phyloP scores from a whole-genome alignment of 2,113 vertebrate genomes.

The Clarias gariepinus region DNA sequence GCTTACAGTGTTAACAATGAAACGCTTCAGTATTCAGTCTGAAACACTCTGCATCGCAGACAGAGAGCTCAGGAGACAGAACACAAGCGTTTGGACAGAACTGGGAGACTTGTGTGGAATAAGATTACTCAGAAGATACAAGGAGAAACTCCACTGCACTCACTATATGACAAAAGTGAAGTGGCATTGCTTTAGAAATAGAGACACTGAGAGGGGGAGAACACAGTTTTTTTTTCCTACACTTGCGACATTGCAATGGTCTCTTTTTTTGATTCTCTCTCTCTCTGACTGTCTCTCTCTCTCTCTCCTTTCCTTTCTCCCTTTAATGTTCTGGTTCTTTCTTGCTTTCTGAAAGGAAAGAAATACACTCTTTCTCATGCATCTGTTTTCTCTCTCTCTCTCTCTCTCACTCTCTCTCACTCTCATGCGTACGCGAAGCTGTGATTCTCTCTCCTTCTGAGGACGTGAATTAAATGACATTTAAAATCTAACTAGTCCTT shows the following conservation, averaged over 20 bases:
- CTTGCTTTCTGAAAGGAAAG: neutral
- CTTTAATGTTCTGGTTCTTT: neutral
- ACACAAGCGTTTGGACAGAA: slow-evolving; percentile 24
- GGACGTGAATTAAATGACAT: slow-evolving; percentile 84
- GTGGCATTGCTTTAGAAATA: slow-evolving; percentile 45
- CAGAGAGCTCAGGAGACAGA: neutral
- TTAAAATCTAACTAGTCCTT: slow-evolving; percentile 91
- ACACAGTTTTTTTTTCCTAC: neutral
- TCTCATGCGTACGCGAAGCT: neutral
- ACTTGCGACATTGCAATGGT: neutral
- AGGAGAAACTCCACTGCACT: slow-evolving; percentile 49
- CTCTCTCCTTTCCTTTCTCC: slow-evolving; percentile 1
- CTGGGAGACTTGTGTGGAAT: slow-evolving; percentile 43
- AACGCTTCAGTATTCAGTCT: neutral
- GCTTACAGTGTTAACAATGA: slow-evolving; percentile 9
- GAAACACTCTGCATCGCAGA: neutral
- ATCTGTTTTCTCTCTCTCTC: slow-evolving; percentile 1
- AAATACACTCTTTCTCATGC: neutral
- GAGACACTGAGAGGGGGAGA: slow-evolving; percentile 28
- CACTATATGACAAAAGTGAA: slow-evolving; percentile 47
- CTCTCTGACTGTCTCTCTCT: neutral
- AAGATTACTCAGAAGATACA: slow-evolving; percentile 46
- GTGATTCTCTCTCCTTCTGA: slow-evolving; percentile 71
- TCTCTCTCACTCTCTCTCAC: slow-evolving; percentile 5
- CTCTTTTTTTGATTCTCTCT: slow-evolving; percentile 2